Conservation (phyloP, 2,113 vertebrate genomes). For the Zapus hudsonius region DNA sequence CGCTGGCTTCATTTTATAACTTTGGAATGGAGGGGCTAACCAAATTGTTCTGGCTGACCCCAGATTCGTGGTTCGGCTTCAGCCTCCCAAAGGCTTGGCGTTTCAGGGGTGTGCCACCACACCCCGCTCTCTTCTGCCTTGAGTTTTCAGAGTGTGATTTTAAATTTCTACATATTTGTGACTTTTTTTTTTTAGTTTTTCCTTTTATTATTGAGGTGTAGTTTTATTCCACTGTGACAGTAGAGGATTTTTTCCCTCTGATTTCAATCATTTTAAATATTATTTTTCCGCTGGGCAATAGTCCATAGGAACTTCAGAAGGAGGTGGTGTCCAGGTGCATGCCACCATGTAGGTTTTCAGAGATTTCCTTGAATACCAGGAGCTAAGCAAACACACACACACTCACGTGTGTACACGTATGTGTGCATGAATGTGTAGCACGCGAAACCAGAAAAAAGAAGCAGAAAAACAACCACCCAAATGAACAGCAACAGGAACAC, state of each 20-base stretch:
- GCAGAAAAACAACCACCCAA: neutral
- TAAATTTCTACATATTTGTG: neutral
- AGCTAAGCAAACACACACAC: neutral
- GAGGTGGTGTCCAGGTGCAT: neutral
- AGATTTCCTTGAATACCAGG: neutral
- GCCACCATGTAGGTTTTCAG: neutral
- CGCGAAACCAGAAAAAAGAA: neutral
- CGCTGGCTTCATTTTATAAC: too few species aligned
- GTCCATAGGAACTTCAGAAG: neutral
- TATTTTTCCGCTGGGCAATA: neutral
- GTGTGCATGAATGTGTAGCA: too few species aligned
- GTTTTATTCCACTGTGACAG: neutral
- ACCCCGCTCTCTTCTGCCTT: neutral
- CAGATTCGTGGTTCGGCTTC: neutral
- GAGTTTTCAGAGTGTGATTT: neutral
- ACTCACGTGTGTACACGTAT: too few species aligned
- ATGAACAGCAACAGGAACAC: neutral
- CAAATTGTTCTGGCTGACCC: neutral
- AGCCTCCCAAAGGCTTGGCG: neutral
- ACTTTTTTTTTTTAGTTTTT: too few species aligned
- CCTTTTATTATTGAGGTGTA: too few species aligned
- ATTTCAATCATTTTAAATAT: neutral
- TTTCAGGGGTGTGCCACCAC: neutral
- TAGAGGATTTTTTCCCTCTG: neutral
- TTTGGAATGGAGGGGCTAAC: too few species aligned